These are phyloP conservation scores for Auanema freiburgensis DNA, from an alignment of 2,888 invertebrate species.

Conservation along the genomic window DNA sequence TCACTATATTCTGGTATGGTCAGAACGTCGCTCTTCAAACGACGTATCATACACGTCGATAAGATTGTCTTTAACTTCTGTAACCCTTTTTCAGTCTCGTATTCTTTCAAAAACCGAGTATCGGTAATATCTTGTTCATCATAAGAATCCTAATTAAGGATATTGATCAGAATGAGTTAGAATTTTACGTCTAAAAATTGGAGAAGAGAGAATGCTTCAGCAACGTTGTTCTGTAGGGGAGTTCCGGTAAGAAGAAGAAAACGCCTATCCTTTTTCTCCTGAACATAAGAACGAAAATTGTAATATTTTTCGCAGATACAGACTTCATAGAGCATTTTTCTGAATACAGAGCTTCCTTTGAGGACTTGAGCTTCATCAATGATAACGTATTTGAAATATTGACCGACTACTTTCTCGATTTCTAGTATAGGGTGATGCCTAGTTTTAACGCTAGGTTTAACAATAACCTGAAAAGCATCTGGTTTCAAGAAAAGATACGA, in stretches of 20 bases:
- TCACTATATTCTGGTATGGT: conserved; percentile 49
- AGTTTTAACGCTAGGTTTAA: background rate
- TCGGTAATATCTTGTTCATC: too few relatives aligned
- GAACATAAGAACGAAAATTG: background rate
- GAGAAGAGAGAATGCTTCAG: conserved; percentile 66
- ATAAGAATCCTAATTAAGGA: conserved; percentile 14
- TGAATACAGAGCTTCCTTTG: conserved; percentile 15
- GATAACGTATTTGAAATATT: conserved; percentile 9
- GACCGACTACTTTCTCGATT: background rate
- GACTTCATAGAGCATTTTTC: background rate
- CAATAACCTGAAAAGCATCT: background rate
- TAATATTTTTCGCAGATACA: background rate
- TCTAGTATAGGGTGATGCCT: background rate
- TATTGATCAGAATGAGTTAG: conserved; percentile 48
- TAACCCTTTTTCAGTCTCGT: conserved; percentile 3
- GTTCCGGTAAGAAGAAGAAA: conserved; percentile 66
- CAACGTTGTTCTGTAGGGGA: conserved; percentile 67
- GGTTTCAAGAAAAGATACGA: too few relatives aligned
- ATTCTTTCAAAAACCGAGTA: conserved; percentile 44
- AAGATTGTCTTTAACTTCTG: conserved; percentile 62
- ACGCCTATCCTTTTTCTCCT: background rate
- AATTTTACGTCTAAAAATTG: conserved; percentile 60
- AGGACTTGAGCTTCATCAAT: conserved; percentile 26
- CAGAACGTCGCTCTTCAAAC: conserved; percentile 65
- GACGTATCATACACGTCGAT: conserved; percentile 64